Evolutionary conservation across 2,888 invertebrate genomes (phyloP), one percentile per base, ranked within the genome.

Genomic region (Leptothorax acervorum): DNA sequence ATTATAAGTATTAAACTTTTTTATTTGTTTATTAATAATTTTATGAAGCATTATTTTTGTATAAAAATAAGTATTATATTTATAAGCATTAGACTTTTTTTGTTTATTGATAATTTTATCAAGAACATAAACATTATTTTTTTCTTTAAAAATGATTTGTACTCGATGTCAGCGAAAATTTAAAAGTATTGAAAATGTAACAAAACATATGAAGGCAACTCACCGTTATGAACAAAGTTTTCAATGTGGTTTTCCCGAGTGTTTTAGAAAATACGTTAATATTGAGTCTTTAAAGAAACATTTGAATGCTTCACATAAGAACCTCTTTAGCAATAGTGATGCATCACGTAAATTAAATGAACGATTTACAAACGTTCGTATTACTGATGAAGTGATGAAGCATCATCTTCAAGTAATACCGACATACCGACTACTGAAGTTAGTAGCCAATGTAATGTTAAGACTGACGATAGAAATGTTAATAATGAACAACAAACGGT

Each of bases 151-250:
- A 57, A 57, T 57, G 57, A 28, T 57, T 28, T 57, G 57, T 12
- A 28, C 12, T 28, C 2, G 9, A 12, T 57, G 57, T 28, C 8
- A 28, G 28, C 57, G 12, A 57, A 1, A 28, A 4, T 57, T 57
- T 28, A 1, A 28, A 57, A 28, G 57, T 57, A 57, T 57, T 23
- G 57, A 57, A 28, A 12, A 12, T 57, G 1, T 62, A 18, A 8
- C 35, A 60, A 60, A 60, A 60, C 18, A 62, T 62, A 28, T 57
- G 62, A 62, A 62, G 31, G 15, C 31, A 62, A 62, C 31, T 35
- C 62, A 60, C 18, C 6, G 8, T 62, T 62, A 62, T 18, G 18
- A 62, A 62, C 18, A 31, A 35, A 62, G 18, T 18, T 62, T 35
- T 62, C 62, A 31, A 8, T 35, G 31, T 35, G 6, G 31, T 6